Conservation (phyloP, 2,113 vertebrate species). For the Felis chaus region DNA sequence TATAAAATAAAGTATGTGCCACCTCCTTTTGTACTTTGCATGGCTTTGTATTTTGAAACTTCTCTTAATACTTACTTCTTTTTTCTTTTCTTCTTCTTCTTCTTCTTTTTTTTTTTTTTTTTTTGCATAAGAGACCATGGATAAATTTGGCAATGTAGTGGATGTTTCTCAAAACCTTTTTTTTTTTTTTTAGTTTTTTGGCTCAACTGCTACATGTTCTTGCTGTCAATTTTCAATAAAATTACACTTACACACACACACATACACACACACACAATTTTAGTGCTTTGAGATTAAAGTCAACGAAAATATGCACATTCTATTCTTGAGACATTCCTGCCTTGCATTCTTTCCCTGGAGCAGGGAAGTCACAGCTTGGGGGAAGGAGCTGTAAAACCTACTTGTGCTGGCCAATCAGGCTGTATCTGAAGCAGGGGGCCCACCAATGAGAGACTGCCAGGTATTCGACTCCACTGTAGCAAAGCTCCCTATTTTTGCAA, state of each 20-base stretch:
- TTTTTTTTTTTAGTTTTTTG: conserved; percentile 14
- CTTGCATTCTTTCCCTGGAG: conserved; percentile 70
- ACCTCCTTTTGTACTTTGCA: background rate
- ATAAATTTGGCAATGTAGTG: conserved; percentile 17
- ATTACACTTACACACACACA: conserved; percentile 16
- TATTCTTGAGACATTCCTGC: conserved; percentile 71
- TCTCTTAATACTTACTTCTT: background rate
- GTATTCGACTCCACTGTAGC: background rate
- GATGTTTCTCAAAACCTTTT: conserved; percentile 51
- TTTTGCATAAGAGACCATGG: conserved; percentile 49
- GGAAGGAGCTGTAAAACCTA: conserved; percentile 50
- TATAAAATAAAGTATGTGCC: background rate
- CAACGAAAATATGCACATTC: conserved; percentile 43
- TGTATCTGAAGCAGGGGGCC: background rate
- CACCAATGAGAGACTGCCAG: conserved; percentile 48
- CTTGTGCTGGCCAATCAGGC: background rate
- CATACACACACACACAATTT: background rate
- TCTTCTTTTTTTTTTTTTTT: conserved; percentile 49
- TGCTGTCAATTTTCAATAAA: conserved; percentile 60
- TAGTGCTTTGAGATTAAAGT: conserved; percentile 73
- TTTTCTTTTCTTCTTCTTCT: background rate
- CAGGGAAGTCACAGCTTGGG: conserved; percentile 40
- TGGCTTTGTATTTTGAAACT: background rate
- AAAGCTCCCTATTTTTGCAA: background rate
- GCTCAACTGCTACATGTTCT: conserved; percentile 64